These are phyloP conservation scores for Virgularia gustaviana DNA, from an alignment of 92 coral and sea anemone species.

Conservation along the genomic window DNA sequence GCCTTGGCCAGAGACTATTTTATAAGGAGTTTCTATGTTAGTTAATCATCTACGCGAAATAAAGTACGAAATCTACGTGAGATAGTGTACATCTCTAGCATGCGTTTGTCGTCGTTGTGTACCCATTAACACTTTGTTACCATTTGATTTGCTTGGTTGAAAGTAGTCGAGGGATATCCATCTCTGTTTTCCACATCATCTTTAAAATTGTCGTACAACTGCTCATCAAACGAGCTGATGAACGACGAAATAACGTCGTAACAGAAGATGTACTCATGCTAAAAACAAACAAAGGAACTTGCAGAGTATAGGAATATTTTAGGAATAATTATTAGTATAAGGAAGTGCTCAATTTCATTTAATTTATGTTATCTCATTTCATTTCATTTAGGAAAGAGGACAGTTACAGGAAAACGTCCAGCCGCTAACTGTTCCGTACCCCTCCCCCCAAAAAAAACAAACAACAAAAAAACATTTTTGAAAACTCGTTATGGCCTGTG, in stretches of 20 bases:
- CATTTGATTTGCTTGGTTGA: conserved; percentile 3
- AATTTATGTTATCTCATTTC: too few relatives aligned
- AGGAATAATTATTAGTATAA: background rate
- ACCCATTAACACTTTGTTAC: conserved; percentile 16
- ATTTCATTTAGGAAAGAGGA: too few relatives aligned
- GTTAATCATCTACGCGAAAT: too few relatives aligned
- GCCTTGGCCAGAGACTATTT: too few relatives aligned
- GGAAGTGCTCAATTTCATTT: too few relatives aligned
- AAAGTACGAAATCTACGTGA: too few relatives aligned
- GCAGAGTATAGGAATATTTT: background rate
- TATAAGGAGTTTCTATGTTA: too few relatives aligned
- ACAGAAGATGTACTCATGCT: conserved; percentile 88
- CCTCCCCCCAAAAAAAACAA: background rate
- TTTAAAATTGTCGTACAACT: conserved; percentile 65
- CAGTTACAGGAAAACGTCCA: too few relatives aligned
- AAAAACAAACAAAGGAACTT: background rate
- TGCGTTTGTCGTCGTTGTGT: background rate
- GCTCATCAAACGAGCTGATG: conserved; percentile 71
- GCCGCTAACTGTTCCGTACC: too few relatives aligned
- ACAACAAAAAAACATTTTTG: too few relatives aligned
- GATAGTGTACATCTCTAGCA: too few relatives aligned
- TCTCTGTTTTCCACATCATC: background rate
- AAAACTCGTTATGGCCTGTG: too few relatives aligned
- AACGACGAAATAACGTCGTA: conserved; percentile 78
- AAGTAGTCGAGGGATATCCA: background rate